Conservation (phyloP, 2,113 vertebrate genomes). For the Eublepharis macularius region DNA sequence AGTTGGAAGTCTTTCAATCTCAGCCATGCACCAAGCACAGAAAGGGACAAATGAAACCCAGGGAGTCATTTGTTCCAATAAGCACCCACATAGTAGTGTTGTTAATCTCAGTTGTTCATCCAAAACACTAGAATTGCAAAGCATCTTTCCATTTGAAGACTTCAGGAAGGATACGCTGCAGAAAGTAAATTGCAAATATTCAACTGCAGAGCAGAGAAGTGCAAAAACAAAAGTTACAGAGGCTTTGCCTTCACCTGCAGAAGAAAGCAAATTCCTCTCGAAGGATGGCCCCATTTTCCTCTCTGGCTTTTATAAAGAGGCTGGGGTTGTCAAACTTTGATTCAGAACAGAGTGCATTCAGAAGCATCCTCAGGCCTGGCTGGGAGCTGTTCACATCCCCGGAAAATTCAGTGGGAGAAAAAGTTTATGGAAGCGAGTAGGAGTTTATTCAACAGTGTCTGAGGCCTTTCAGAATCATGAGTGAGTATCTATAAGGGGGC, state of each 20-base stretch:
- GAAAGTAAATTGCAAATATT: constrained; percentile 42
- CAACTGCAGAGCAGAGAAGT: constrained; percentile 5
- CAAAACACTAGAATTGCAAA: constrained; percentile 12
- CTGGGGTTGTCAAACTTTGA: constrained; percentile 81
- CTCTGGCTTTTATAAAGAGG: constrained; percentile 72
- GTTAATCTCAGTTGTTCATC: background rate
- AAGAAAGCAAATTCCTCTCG: constrained; percentile 64
- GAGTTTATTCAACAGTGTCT: constrained; percentile 97
- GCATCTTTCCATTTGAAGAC: constrained; percentile 30
- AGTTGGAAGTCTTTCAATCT: background rate
- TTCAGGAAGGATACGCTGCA: background rate
- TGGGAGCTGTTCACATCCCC: constrained; percentile 92
- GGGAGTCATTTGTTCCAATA: background rate
- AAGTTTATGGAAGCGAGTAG: constrained; percentile 96
- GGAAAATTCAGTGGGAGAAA: constrained; percentile 92
- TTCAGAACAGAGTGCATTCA: constrained; percentile 87
- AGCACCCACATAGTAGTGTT: background rate
- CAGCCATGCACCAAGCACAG: background rate
- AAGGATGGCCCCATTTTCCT: constrained; percentile 61
- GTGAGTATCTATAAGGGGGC: constrained; percentile 90
- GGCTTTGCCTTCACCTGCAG: constrained; percentile 75
- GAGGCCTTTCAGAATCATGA: constrained; percentile 92
- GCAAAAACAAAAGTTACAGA: background rate
- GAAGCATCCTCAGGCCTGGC: constrained; percentile 82
- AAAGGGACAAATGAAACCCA: background rate